These are phyloP conservation scores for Gracilinanus agilis DNA, from an alignment of 2,113 vertebrate genomes.

Conservation along the genomic window DNA sequence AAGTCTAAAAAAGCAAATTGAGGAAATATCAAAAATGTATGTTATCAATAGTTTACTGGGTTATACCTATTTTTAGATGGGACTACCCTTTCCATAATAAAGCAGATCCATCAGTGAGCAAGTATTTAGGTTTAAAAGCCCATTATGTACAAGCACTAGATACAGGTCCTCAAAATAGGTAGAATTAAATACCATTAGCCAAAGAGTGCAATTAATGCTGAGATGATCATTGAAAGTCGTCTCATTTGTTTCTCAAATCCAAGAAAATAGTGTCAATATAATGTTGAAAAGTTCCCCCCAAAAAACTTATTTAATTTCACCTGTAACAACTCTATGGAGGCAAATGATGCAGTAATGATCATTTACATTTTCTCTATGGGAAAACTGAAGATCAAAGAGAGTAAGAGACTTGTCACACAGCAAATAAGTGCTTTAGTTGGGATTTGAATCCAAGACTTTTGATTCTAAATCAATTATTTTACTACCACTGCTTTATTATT, in stretches of 20 bases:
- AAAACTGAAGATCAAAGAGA: not conserved
- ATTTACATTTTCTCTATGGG: not conserved
- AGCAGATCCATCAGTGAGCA: not conserved
- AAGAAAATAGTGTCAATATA: not conserved
- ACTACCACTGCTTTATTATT: conserved; percentile 7
- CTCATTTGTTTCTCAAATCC: not conserved
- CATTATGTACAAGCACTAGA: not conserved
- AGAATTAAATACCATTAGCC: not conserved
- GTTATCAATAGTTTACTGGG: not conserved
- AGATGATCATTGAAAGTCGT: not conserved
- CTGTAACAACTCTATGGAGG: not conserved
- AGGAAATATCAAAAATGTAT: not conserved
- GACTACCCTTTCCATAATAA: conserved; percentile 12
- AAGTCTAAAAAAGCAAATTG: not conserved
- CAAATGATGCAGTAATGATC: not conserved
- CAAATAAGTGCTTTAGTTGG: not conserved
- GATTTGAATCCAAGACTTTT: not conserved
- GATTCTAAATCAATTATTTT: not conserved
- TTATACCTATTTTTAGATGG: not conserved
- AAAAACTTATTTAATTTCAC: not conserved
- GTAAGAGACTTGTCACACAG: not conserved
- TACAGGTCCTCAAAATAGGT: not conserved
- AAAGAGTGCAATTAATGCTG: not conserved
- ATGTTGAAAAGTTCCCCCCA: not conserved
- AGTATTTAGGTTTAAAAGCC: not conserved